A percentile compares a stretch with the other conserved stretches of the same genome.
phyloP scores from a whole-genome alignment of 37 sponge, comb jelly and placozoan species.

The Chondrilla cf. caribensis region DNA sequence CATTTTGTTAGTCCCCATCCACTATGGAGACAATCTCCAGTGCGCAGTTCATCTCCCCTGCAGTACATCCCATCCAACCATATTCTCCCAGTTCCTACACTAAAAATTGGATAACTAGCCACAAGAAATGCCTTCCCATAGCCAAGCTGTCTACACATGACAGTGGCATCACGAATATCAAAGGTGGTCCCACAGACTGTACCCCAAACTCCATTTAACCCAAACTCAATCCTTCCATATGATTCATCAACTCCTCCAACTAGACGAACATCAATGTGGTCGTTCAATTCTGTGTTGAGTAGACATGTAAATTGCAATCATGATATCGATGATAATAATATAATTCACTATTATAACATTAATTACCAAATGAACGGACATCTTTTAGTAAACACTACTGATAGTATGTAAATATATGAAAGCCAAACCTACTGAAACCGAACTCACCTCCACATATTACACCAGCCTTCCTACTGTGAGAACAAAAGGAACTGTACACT shows the following conservation, averaged over 20 bases:
- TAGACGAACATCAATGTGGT: not conserved
- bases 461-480: not conserved
- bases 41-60: not conserved
- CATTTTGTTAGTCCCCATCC: not conserved
- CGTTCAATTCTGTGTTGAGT: not conserved
- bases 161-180: not conserved
- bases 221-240: not conserved
- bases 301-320: too few species aligned
- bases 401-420: too few species aligned
- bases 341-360: too few species aligned
- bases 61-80: not conserved
- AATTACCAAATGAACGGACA: too few species aligned
- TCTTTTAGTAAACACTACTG: too few species aligned
- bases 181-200: not conserved
- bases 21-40: not conserved
- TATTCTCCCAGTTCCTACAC: not conserved
- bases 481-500: not conserved
- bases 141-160: not conserved
- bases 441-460: not conserved
- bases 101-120: not conserved
- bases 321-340: too few species aligned
- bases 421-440: too few species aligned
- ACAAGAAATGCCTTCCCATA: not conserved
- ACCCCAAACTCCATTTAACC: not conserved
- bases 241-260: not conserved